Evolutionary conservation across 2,113 vertebrate genomes (phyloP), one percentile per base, ranked within the genome.

Genomic region (Philantomba maxwellii): DNA sequence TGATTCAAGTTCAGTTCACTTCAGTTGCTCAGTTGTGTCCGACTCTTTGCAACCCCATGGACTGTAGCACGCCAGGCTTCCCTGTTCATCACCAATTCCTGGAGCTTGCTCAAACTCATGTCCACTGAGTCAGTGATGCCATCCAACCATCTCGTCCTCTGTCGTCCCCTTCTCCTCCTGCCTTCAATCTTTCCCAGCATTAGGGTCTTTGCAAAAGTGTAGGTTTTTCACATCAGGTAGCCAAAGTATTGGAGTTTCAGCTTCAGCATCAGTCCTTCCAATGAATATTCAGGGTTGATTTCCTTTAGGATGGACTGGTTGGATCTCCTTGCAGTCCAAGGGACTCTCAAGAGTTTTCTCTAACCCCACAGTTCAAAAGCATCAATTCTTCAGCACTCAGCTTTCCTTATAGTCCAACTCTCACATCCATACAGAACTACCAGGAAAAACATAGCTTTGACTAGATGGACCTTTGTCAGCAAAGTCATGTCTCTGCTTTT

Each of bases 11-110:
- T 70, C 66, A 70, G 19, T 70, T 70, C 64, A 36, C 9, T 70
- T 6, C n/a, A 36, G n/a, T 36, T 36, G n/a, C 10, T 70, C n/a
- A 6, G 66, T 36, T 5, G 0, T 36, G n/a, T 70, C 2, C 0
- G 0, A 23, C n/a, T 36, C 66, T 70, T 23, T 70, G n/a, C 4
- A 21, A 36, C 19, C 9, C 19, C 19, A 6, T 70, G 66, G 19
- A 70, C 66, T 36, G 17, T 12, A 36, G 66, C n/a, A 23, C 0
- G 5, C n/a, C 66, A 36, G n/a, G 66, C 19, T 36, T 70, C 66
- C n/a, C n/a, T 36, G n/a, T 70, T 4, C 66, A 70, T 36, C 66
- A 70, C 66, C 66, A 70, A 36, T 12, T 70, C 66, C n/a, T 23
- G 10, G 66, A 70, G 66, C 19, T 70, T 23, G 21, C 66, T 70